Evolutionary conservation across 2,888 invertebrate genomes (phyloP).

Genomic region (Acanthosepion pharaonis): DNA sequence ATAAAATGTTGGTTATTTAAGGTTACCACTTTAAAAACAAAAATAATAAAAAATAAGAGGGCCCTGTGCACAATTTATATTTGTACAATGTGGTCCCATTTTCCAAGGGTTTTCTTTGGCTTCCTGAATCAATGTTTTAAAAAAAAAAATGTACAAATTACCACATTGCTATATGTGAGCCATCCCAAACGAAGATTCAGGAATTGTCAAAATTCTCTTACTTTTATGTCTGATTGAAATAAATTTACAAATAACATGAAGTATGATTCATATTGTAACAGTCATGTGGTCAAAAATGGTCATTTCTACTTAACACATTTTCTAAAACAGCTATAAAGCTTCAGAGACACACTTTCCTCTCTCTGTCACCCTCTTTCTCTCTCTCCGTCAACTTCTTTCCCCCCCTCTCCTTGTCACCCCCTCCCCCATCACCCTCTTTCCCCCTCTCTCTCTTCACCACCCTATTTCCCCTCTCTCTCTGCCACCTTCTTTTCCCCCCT

Average conservation of each 20-base stretch:
- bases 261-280: neutral
- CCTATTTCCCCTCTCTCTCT: neutral
- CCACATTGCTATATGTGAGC: no score
- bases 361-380: neutral
- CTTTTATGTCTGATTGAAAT: neutral
- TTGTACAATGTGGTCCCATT: neutral
- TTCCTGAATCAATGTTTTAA: neutral
- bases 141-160: neutral
- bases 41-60: neutral
- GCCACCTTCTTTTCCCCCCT: neutral
- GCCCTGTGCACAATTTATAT: slow-evolving; percentile 37
- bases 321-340: neutral
- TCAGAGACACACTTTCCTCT: neutral
- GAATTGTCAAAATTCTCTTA: neutral
- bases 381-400: neutral
- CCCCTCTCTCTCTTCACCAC: no score
- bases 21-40: slow-evolving; percentile 35
- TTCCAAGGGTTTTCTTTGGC: neutral
- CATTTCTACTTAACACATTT: neutral
- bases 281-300: neutral
- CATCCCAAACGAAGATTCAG: no score
- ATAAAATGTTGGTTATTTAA: neutral
- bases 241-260: neutral
- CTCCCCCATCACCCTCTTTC: no score
- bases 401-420: no score